Conservation (phyloP, 2,797 vertebrate species). For the Pygocentrus nattereri region DNA sequence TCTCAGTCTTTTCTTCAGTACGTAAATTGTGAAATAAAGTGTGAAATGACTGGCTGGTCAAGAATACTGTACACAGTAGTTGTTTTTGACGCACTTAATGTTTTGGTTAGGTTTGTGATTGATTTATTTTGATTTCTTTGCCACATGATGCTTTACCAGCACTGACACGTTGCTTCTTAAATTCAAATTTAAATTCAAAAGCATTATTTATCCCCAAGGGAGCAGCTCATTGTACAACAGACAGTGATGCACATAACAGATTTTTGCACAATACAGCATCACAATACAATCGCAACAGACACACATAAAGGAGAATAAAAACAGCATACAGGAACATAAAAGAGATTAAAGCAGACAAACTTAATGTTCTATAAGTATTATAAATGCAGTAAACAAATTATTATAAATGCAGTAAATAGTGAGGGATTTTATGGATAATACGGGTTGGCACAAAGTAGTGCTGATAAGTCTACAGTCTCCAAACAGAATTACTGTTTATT, state of each 20-base stretch:
- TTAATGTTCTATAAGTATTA: not conserved
- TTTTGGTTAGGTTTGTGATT: not conserved
- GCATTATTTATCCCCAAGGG: not conserved
- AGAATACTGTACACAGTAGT: not conserved
- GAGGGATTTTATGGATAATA: not conserved
- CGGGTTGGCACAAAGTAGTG: not conserved
- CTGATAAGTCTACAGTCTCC: not conserved
- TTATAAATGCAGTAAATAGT: not conserved
- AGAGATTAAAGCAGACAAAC: not conserved
- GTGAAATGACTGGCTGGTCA: not conserved
- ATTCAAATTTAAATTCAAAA: not conserved
- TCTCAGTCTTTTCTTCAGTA: too few species aligned
- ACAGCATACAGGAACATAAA: not conserved
- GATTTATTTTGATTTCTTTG: not conserved
- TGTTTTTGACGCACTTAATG: not conserved
- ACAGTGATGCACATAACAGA: not conserved
- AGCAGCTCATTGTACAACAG: not conserved
- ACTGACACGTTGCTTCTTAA: not conserved
- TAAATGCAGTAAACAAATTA: not conserved
- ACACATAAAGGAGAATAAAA: not conserved
- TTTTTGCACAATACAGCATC: not conserved
- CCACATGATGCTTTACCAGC: not conserved
- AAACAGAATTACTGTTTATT: not conserved
- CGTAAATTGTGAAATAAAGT: too few species aligned
- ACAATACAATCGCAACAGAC: not conserved